These are phyloP conservation scores for Adela reaumurella DNA, from an alignment of 2,888 invertebrate genomes.

Conservation along the genomic window DNA sequence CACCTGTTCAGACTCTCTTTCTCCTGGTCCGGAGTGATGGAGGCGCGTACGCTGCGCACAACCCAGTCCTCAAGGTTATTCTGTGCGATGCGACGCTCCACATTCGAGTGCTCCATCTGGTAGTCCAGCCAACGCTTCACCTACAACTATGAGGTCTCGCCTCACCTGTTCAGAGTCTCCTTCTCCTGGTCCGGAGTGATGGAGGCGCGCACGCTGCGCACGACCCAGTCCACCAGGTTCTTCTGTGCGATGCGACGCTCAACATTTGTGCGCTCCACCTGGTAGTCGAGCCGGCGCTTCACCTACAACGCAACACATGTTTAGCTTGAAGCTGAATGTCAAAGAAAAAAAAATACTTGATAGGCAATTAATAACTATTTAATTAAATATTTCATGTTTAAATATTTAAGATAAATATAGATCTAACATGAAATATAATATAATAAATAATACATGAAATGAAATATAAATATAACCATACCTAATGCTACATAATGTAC, in stretches of 20 bases:
- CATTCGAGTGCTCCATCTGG: slow-evolving; percentile 80
- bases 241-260: slow-evolving; percentile 85
- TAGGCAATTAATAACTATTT: slow-evolving; percentile 4
- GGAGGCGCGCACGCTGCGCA: slow-evolving; percentile 75
- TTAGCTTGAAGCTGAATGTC: background rate
- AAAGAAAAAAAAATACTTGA: background rate
- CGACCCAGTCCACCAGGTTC: slow-evolving; percentile 94
- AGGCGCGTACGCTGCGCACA: slow-evolving; percentile 73
- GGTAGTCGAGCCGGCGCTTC: slow-evolving; percentile 87
- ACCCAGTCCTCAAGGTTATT: slow-evolving; percentile 95
- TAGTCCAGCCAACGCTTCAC: no score
- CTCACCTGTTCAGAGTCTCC: slow-evolving; percentile 68
- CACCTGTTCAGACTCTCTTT: slow-evolving; percentile 76
- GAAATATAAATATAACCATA: no score
- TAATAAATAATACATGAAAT: no score
- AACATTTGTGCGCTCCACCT: slow-evolving; percentile 78
- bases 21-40: slow-evolving; percentile 93
- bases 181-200: slow-evolving; percentile 95
- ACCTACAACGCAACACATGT: slow-evolving; percentile 50
- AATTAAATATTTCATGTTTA: slow-evolving; percentile 1
- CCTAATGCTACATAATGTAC: no score
- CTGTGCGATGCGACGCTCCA: slow-evolving; percentile 83
- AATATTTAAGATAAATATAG: no score
- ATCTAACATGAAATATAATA: no score
- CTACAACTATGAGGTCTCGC: no score